Conservation (phyloP, 2,888 invertebrate genomes). For the Drosophila atripex region DNA sequence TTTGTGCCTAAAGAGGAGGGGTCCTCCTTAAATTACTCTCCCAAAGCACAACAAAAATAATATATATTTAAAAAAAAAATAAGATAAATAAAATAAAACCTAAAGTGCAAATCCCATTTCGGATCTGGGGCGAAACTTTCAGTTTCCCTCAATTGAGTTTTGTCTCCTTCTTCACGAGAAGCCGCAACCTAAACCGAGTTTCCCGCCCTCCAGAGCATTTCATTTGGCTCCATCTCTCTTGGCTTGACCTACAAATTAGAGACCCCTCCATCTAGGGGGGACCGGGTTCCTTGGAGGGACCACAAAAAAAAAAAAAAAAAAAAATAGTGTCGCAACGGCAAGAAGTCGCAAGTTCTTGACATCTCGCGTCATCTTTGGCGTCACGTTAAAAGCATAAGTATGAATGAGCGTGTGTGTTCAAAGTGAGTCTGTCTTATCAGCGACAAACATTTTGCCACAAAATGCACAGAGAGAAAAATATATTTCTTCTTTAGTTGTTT, state of each 20-base stretch:
- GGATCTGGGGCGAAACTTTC: constrained; percentile 41
- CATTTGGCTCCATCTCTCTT: constrained; percentile 32
- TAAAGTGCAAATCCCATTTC: constrained; percentile 28
- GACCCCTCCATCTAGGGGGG: constrained; percentile 21
- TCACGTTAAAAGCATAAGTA: constrained; percentile 4
- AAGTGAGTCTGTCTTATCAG: constrained; percentile 29
- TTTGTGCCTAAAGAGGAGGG: too few relatives aligned
- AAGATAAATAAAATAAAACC: constrained; percentile 20
- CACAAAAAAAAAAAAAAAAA: not conserved
- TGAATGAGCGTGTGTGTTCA: constrained; percentile 4
- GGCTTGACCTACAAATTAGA: constrained; percentile 54
- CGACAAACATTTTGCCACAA: constrained; percentile 2
- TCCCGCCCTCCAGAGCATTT: not conserved
- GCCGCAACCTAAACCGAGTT: constrained; percentile 14
- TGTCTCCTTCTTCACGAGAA: constrained; percentile 13
- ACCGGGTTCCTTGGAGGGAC: constrained; percentile 3
- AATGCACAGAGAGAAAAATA: constrained; percentile 7
- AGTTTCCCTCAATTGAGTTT: constrained; percentile 39
- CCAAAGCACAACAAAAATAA: not conserved
- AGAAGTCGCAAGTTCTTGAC: constrained; percentile 34
- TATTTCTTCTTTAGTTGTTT: not conserved
- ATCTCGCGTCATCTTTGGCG: constrained; percentile 31
- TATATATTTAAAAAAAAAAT: constrained; percentile 18
- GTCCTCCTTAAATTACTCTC: not conserved
- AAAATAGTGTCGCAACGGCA: too few relatives aligned